Evolutionary conservation across 2,113 vertebrate genomes (phyloP), one percentile per base, ranked within the genome.

Genomic region (Scartelaos histophorus): DNA sequence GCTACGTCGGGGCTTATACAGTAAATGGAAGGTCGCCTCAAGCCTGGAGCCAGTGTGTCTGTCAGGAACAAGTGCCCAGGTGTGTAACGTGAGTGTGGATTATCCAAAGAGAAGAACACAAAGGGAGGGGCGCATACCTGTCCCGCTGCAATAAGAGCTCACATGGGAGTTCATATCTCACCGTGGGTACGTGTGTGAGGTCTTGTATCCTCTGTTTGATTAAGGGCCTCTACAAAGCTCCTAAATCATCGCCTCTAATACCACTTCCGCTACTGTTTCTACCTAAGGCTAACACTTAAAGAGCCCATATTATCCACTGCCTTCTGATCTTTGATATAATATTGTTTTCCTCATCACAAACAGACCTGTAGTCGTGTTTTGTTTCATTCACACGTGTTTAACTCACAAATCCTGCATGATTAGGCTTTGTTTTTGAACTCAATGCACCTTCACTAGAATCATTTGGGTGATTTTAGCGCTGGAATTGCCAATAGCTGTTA

Each of bases 1-100:
- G 85, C 85, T 84, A 89, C 90, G 83, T 90, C 85, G 82, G 85
- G 68, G 58, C 75, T 82, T 85, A 35, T 62, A 90, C 83, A 82
- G 89, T 87, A 87, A 83, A 91, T 91, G 84, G 87, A 89, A 90
- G 83, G 75, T 90, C 86, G 91, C 88, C 88, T 89, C 77, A 84
- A 90, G 91, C 83, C 67, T 88, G 91, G 91, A 90, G 91, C 88
- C 91, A 83, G 81, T 76, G 66, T 87, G 91, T 92, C 88, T 92
- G 87, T 89, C 84, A 86, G 80, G 86, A 68, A 73, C 74, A 88
- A 85, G 79, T 83, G 76, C 78, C 82, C 83, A 87, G 82, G 85
- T 88, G 88, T 81, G 76, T 85, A 87, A 87, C 84, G 64, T 67
- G 87, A 91, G 87, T 78, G 66, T 83, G 80, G 81, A 82, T 84